Evolutionary conservation across 1,140 invertebrate genomes (phyloP).

Genomic region (Drosophila pseudoobscura): DNA sequence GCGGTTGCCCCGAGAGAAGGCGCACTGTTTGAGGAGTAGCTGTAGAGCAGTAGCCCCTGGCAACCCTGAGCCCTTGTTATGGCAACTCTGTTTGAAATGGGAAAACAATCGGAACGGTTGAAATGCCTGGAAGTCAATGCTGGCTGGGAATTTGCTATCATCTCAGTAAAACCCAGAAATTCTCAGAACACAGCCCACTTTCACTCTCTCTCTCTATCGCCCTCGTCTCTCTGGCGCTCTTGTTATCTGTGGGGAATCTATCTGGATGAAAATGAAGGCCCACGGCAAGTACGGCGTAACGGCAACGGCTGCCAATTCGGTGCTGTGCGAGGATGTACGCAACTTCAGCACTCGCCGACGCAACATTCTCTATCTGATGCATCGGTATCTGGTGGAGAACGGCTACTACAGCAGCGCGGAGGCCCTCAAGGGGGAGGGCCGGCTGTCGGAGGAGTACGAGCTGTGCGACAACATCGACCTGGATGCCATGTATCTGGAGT

Average conservation of each 20-base stretch:
- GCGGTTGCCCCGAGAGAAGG: not conserved
- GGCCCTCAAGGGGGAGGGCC: slow-evolving; percentile 87
- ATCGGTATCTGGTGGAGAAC: slow-evolving; percentile 90
- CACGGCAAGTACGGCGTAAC: slow-evolving; percentile 66
- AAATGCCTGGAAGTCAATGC: too few species aligned
- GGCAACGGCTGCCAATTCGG: slow-evolving; percentile 42
- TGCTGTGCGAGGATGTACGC: slow-evolving; percentile 68
- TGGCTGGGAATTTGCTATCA: too few species aligned
- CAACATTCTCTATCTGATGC: slow-evolving; percentile 90
- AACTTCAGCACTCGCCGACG: slow-evolving; percentile 85
- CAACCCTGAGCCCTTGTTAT: slow-evolving; percentile 12
- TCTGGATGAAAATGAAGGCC: slow-evolving; percentile 47
- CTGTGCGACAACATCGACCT: slow-evolving; percentile 97
- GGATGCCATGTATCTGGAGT: slow-evolving; percentile 93
- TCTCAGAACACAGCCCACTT: too few species aligned
- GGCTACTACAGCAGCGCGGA: slow-evolving; percentile 87
- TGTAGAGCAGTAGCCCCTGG: not conserved
- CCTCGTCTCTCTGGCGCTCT: too few species aligned
- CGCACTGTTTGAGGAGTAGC: not conserved
- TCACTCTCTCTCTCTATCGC: too few species aligned
- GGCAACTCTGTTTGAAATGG: slow-evolving; percentile 10
- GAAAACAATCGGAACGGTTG: too few species aligned
- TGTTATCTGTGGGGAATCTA: too few species aligned
- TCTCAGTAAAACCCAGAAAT: too few species aligned
- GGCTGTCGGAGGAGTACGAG: slow-evolving; percentile 87